phyloP scores from a whole-genome alignment of 2,888 invertebrate genomes.

The Strigamia crassipes region DNA sequence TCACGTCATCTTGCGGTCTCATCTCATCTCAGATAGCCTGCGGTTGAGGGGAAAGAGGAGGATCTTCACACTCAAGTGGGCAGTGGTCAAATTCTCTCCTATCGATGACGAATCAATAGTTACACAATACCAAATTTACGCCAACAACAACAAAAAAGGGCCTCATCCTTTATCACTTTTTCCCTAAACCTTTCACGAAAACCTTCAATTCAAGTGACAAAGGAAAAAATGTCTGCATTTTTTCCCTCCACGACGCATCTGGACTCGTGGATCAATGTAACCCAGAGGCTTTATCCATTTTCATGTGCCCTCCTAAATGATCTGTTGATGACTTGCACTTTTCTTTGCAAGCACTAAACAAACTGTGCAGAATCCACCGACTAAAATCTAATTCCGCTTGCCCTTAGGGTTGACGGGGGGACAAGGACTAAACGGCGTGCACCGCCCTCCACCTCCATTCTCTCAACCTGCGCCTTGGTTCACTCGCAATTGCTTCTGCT shows the following conservation, averaged over 20 bases:
- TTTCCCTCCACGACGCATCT: not conserved
- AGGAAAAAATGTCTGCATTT: not conserved
- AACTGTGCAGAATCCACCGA: conserved; percentile 40
- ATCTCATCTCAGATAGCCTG: conserved; percentile 40
- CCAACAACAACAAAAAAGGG: not conserved
- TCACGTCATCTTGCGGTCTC: conserved; percentile 40
- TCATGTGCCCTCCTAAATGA: conserved; percentile 33
- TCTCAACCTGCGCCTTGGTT: conserved; percentile 12
- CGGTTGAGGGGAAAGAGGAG: conserved; percentile 39
- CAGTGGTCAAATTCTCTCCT: conserved; percentile 20
- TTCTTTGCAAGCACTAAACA: conserved; percentile 37
- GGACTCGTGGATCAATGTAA: conserved; percentile 17
- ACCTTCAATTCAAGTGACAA: not conserved
- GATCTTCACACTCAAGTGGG: conserved; percentile 39
- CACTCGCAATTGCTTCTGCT: conserved; percentile 10
- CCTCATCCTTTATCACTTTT: not conserved
- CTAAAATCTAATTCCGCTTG: conserved; percentile 42
- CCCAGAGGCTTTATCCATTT: conserved; percentile 37
- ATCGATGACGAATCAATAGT: conserved; percentile 8
- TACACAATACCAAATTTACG: not conserved
- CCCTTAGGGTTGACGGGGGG: conserved; percentile 19
- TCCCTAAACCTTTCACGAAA: not conserved
- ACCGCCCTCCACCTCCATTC: not conserved
- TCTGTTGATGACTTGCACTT: conserved; percentile 42
- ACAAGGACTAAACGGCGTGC: conserved; percentile 9